Evolutionary conservation across 2,888 invertebrate species (phyloP).

Genomic region (Drosophila fungiperda): DNA sequence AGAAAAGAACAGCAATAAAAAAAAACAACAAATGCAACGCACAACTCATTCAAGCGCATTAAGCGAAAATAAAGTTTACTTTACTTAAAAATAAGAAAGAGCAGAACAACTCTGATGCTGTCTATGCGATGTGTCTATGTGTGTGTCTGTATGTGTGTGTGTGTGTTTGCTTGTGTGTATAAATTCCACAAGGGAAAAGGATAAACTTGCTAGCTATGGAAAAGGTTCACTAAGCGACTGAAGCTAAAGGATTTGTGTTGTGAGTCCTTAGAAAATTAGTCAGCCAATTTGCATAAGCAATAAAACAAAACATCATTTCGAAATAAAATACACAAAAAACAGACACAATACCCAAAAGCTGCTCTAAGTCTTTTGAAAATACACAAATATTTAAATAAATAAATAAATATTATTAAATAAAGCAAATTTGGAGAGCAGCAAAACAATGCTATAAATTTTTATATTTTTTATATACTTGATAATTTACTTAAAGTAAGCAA

Average conservation of each 20-base stretch:
- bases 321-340: slow-evolving; percentile 7
- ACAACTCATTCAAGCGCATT: slow-evolving; percentile 72
- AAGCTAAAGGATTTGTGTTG: slow-evolving; percentile 57
- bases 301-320: slow-evolving; percentile 52
- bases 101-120: slow-evolving; percentile 23
- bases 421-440: neutral
- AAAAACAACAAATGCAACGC: slow-evolving; percentile 42
- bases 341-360: neutral
- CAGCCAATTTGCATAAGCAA: slow-evolving; percentile 66
- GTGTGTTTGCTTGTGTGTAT: slow-evolving; percentile 6
- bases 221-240: slow-evolving; percentile 59
- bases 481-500: neutral
- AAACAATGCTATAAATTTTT: neutral
- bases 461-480: too few species aligned
- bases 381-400: neutral
- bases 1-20: slow-evolving; percentile 24
- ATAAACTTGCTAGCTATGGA: slow-evolving; percentile 45
- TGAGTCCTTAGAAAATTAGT: slow-evolving; percentile 59
- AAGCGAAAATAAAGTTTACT: slow-evolving; percentile 68
- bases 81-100: slow-evolving; percentile 18
- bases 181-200: slow-evolving; percentile 57
- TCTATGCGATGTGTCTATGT: slow-evolving; percentile 16
- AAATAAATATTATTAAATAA: neutral
- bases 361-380: neutral
- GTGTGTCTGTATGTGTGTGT: slow-evolving; percentile 16